phyloP scores from a whole-genome alignment of 2,888 invertebrate species.

The Diplazon laetatorius region DNA sequence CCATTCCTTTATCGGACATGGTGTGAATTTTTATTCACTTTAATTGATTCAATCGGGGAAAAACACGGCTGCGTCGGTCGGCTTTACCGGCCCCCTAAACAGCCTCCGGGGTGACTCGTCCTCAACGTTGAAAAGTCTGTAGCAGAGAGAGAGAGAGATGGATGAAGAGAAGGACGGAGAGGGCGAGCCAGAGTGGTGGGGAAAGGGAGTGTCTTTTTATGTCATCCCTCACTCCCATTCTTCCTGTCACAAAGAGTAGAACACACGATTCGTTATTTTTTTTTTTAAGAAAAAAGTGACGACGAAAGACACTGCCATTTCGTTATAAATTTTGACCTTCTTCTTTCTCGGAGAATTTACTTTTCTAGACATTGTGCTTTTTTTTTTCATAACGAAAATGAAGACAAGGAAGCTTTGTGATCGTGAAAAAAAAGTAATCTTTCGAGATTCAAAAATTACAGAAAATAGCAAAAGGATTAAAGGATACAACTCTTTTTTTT shows the following conservation, averaged over 20 bases:
- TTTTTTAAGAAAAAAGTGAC: no score
- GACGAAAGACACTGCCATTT: no score
- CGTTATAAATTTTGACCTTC: no score
- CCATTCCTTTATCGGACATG: constrained; percentile 61
- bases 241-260: constrained; percentile 36
- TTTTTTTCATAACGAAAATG: background rate
- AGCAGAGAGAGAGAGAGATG: background rate
- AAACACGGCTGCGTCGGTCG: constrained; percentile 79
- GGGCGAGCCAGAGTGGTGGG: background rate
- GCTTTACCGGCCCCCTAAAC: constrained; percentile 20
- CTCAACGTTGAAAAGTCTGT: constrained; percentile 10
- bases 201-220: constrained; percentile 10
- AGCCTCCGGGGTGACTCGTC: constrained; percentile 33
- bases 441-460: no score
- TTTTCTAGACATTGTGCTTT: no score
- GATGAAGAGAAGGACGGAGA: constrained; percentile 10
- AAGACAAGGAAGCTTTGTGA: no score
- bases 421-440: no score
- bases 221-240: constrained; percentile 13
- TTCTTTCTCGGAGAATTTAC: no score
- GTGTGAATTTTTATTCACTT: constrained; percentile 71
- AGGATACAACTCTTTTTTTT: no score
- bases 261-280: no score
- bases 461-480: no score
- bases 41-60: constrained; percentile 83